phyloP scores from a whole-genome alignment of 2,888 invertebrate genomes.

The Gisinianus flammeolus region DNA sequence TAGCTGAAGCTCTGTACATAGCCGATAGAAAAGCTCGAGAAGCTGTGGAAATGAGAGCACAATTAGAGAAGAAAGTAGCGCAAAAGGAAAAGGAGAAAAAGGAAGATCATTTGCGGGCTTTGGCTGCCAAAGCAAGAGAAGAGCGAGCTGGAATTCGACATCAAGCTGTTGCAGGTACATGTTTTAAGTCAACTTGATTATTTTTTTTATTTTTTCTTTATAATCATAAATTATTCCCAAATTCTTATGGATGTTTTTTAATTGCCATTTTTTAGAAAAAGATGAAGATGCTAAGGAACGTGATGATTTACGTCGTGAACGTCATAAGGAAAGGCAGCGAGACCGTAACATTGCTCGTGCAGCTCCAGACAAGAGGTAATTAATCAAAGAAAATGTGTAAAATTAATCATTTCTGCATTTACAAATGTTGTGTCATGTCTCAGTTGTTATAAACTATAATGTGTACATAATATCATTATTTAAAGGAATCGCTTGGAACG shows the following conservation, averaged over 20 bases:
- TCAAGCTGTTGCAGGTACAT: conserved; percentile 39
- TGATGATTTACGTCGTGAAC: conserved; percentile 83
- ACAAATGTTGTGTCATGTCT: too few relatives aligned
- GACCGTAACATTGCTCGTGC: conserved; percentile 92
- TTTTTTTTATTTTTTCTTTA: not conserved
- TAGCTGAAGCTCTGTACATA: conserved; percentile 96
- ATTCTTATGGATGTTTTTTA: not conserved
- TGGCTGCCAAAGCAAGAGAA: conserved; percentile 95
- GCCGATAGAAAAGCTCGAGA: conserved; percentile 97
- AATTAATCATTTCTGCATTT: too few relatives aligned
- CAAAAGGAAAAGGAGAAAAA: conserved; percentile 98
- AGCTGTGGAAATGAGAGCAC: conserved; percentile 95
- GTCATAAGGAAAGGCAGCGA: conserved; percentile 88
- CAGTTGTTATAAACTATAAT: too few relatives aligned
- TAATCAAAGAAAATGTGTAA: not conserved
- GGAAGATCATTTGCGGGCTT: conserved; percentile 87
- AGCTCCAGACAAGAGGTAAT: conserved; percentile 86
- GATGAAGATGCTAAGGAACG: conserved; percentile 80
- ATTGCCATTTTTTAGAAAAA: conserved; percentile 61
- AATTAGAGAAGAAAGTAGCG: conserved; percentile 93
- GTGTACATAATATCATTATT: too few relatives aligned
- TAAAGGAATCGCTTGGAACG: conserved; percentile 79
- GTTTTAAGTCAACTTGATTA: conserved; percentile 20
- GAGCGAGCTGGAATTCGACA: conserved; percentile 83
- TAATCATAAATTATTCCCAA: too few relatives aligned